phyloP scores from a whole-genome alignment of 2,888 invertebrate genomes.

The Xestia sexstrigata region DNA sequence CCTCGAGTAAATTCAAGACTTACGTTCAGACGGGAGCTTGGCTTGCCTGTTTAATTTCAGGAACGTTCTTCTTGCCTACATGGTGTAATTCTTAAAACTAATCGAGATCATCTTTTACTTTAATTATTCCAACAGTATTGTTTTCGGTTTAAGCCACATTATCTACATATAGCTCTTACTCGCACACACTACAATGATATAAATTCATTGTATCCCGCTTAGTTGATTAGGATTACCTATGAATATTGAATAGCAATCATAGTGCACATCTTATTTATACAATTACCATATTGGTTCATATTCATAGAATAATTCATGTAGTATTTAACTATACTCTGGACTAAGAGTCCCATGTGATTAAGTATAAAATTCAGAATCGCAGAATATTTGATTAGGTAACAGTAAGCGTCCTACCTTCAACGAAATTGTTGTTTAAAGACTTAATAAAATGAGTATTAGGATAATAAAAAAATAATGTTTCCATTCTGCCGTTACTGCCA shows the following conservation, averaged over 20 bases:
- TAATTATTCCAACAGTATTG: not conserved
- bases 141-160: not conserved
- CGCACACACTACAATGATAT: no score
- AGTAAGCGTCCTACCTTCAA: constrained; percentile 52
- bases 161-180: constrained; percentile 1
- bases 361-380: not conserved
- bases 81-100: not conserved
- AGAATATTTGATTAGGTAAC: constrained; percentile 45
- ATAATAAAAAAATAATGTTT: constrained; percentile 77
- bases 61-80: not conserved
- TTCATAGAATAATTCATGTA: constrained; percentile 10
- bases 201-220: constrained; percentile 10
- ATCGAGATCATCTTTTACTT: not conserved
- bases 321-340: not conserved
- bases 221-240: constrained; percentile 36
- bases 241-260: constrained; percentile 50
- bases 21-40: not conserved
- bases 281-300: constrained; percentile 11
- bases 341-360: not conserved
- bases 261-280: constrained; percentile 13
- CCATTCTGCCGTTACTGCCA: constrained; percentile 75
- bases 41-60: not conserved
- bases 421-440: constrained; percentile 70
- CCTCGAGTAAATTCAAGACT: constrained; percentile 7
- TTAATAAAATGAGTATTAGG: constrained; percentile 75